Percentiles rank a stretch among this genome's conserved stretches.
Evolutionary conservation across 2,797 vertebrate species (phyloP).

Genomic region (Leptoclinus maculatus): DNA sequence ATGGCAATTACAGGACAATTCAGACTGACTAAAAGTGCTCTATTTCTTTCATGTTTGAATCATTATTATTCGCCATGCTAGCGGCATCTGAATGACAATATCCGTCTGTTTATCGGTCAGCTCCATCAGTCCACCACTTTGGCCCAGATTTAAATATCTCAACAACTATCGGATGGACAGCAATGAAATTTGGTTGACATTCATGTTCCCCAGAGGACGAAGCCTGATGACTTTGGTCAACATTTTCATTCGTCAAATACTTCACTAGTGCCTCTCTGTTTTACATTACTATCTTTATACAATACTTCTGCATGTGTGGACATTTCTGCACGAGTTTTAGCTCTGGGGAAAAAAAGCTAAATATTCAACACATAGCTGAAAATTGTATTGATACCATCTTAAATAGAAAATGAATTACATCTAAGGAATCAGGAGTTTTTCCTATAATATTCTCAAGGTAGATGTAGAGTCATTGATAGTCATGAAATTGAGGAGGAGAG

Average conservation of each 20-base stretch:
- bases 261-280: not conserved
- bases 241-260: not conserved
- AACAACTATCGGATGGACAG: not conserved
- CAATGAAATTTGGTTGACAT: not conserved
- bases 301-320: not conserved
- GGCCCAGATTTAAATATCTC: not conserved
- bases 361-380: not conserved
- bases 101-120: not conserved
- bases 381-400: not conserved
- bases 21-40: not conserved
- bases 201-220: not conserved
- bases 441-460: constrained; percentile 17
- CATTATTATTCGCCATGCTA: not conserved
- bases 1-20: not conserved
- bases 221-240: not conserved
- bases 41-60: not conserved
- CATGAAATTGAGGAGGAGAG: constrained; percentile 28
- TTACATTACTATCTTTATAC: not conserved
- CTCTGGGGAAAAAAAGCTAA: not conserved
- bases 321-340: not conserved
- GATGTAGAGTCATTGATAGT: constrained; percentile 37
- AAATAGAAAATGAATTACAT: not conserved
- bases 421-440: constrained; percentile 1
- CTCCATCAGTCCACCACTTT: not conserved
- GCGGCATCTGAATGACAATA: not conserved